Evolutionary conservation across 2,797 vertebrate genomes (phyloP).

Genomic region (Fistularia commersonii): DNA sequence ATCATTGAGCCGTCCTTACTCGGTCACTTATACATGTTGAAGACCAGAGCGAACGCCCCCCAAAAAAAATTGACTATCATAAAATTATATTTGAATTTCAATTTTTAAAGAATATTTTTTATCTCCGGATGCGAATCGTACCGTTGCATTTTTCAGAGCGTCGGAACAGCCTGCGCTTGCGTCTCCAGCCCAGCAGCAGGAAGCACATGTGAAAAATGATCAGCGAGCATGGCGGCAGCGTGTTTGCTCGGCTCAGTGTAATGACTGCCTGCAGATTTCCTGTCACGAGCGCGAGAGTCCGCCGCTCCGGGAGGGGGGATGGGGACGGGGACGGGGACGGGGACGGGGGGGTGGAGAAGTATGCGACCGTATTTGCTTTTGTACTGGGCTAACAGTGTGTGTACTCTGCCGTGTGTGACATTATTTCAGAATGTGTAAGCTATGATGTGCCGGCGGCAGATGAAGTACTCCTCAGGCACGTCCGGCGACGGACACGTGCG

Average conservation of each 20-base stretch:
- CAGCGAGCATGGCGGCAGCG: constrained; percentile 36
- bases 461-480: constrained; percentile 71
- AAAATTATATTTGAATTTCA: too few species aligned
- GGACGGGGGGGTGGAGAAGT: constrained; percentile 24
- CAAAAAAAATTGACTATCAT: too few species aligned
- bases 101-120: too few species aligned
- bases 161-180: neutral
- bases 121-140: too few species aligned
- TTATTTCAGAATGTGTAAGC: constrained; percentile 77
- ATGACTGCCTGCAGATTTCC: constrained; percentile 74
- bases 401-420: constrained; percentile 72
- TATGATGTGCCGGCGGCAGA: constrained; percentile 72
- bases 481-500: constrained; percentile 34
- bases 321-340: too few species aligned
- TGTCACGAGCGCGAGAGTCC: constrained; percentile 56
- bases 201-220: constrained; percentile 58
- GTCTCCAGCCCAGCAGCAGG: constrained; percentile 22
- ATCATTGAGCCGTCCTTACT: too few species aligned
- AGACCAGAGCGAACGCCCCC: too few species aligned
- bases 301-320: constrained; percentile 42
- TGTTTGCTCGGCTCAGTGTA: constrained; percentile 71
- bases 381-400: constrained; percentile 67
- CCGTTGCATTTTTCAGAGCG: too few species aligned
- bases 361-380: constrained; percentile 75
- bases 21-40: too few species aligned